Percentiles rank a stretch among this genome's conserved stretches.
Evolutionary conservation across 2,888 invertebrate genomes (phyloP).

Genomic region (Drosophila fulvimacula): DNA sequence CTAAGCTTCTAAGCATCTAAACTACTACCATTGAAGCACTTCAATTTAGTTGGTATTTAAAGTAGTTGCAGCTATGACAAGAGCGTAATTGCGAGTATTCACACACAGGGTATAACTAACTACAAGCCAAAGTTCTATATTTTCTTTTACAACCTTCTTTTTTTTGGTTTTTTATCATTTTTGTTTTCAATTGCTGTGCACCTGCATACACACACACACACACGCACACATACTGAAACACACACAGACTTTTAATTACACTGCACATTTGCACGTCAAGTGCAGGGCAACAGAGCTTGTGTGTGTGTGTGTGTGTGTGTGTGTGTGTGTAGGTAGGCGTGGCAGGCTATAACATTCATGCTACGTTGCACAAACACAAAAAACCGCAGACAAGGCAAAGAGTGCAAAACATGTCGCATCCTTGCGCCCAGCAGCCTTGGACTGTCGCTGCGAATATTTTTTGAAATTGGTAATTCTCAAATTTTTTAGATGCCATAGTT

Average conservation of each 20-base stretch:
- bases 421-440: slow-evolving; percentile 49
- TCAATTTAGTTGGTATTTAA: slow-evolving; percentile 4
- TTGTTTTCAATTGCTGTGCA: slow-evolving; percentile 53
- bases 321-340: slow-evolving; percentile 9
- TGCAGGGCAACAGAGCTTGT: slow-evolving; percentile 52
- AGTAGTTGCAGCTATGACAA: slow-evolving; percentile 25
- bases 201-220: slow-evolving; percentile 25
- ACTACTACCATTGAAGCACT: neutral
- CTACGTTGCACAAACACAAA: slow-evolving; percentile 76
- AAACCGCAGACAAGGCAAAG: slow-evolving; percentile 42
- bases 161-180: slow-evolving; percentile 37
- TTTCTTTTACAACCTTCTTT: slow-evolving; percentile 22
- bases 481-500: slow-evolving; percentile 9
- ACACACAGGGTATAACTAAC: slow-evolving; percentile 16
- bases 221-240: slow-evolving; percentile 12
- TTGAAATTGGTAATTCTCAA: slow-evolving; percentile 23
- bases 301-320: slow-evolving; percentile 1
- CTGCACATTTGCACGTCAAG: slow-evolving; percentile 75
- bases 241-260: slow-evolving; percentile 70
- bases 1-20: neutral
- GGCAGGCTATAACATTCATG: slow-evolving; percentile 53
- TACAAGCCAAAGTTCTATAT: slow-evolving; percentile 33
- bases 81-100: slow-evolving; percentile 16
- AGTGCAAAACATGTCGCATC: slow-evolving; percentile 45
- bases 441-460: slow-evolving; percentile 26